Evolutionary conservation across 2,888 invertebrate genomes (phyloP), one percentile per base, ranked within the genome.

Genomic region (Thysanoteuthis rhombus): DNA sequence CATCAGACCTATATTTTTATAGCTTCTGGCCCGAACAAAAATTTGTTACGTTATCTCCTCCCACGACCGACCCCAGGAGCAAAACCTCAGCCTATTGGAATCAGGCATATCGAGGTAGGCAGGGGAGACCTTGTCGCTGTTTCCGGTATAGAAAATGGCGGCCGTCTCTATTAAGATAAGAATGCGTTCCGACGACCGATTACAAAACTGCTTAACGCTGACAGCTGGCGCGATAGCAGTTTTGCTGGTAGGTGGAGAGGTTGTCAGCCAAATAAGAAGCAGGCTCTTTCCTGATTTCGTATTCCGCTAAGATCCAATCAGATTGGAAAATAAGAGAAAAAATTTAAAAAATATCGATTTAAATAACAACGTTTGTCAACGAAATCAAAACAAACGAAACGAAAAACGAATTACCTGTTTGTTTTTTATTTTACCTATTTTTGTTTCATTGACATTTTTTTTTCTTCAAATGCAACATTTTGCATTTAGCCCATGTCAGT

Each of bases 91-190:
- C 75, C n/a, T n/a, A 16, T 16, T 10, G n/a, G 75, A 75, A 75
- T 75, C n/a, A 36, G 75, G n/a, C 12, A 10, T 22, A 75, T 75
- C n/a, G n/a, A n/a, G 52, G 19, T n/a, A n/a, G 75, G 25, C 10
- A n/a, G 12, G 16, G 19, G 75, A 2, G n/a, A n/a, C 6, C 8
- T 32, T n/a, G 75, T 75, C n/a, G n/a, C 75, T 75, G 75, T 75
- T 75, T 75, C 75, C 75, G 75, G 75, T 75, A 75, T n/a, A 75
- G 75, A 75, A 75, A 75, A 75, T 75, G 75, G 75, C 75, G n/a
- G n/a, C 75, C n/a, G 2, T 75, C n/a, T 36, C n/a, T n/a, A 16
- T 75, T 75, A 75, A 75, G 75, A 75, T 75, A 75, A 75, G 75
- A 75, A 75, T 75, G n/a, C 75, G n/a, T 75, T 75, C n/a, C 75